Evolutionary conservation across 2,113 vertebrate genomes (phyloP), one percentile per base, ranked within the genome.

Genomic region (Ramphastos sulfuratus): DNA sequence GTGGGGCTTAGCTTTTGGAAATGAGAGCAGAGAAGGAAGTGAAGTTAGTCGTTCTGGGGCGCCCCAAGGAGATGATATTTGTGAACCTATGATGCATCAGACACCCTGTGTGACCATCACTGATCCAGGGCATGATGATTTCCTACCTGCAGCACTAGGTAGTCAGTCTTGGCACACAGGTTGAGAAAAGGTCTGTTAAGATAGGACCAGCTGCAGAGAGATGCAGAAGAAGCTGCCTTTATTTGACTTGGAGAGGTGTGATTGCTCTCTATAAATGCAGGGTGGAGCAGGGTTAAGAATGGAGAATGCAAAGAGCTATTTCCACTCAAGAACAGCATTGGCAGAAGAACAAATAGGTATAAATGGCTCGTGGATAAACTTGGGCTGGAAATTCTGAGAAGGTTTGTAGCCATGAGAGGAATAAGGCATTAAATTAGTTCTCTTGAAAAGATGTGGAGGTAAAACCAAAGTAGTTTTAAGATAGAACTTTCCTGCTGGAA

Each of bases 341-440:
- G 61, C 67, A 90, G n/a, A 72, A 60, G 61, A 94, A 52, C 12
- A 52, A 52, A 81, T 31, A 79, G n/a, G 70, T 72, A 37, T 63
- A 72, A 90, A 76, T 76, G 54, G 73, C 78, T 89, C 78, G 73
- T 2, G n/a, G 82, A 83, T 67, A 92, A 87, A 80, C 69, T 92
- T 80, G 67, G 63, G n/a, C 31, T 69, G 83, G 77, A 90, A 93
- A 90, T 84, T 67, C 75, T 75, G 80, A 77, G 69, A 87, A 42
- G 44, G 37, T 84, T 96, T 84, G 65, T 76, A 90, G 42, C 9
- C 70, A 19, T 60, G 77, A 78, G 61, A 90, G 91, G 61, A 75
- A 90, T 5, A 13, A 88, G n/a, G 35, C 21, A 58, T 35, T 75
- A 48, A 71, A 78, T 77, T 33, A 59, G 46, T 71, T 25, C 54